Evolutionary conservation across 2,888 invertebrate genomes (phyloP), one percentile per base, ranked within the genome.

Genomic region (Bellardia bayeri): DNA sequence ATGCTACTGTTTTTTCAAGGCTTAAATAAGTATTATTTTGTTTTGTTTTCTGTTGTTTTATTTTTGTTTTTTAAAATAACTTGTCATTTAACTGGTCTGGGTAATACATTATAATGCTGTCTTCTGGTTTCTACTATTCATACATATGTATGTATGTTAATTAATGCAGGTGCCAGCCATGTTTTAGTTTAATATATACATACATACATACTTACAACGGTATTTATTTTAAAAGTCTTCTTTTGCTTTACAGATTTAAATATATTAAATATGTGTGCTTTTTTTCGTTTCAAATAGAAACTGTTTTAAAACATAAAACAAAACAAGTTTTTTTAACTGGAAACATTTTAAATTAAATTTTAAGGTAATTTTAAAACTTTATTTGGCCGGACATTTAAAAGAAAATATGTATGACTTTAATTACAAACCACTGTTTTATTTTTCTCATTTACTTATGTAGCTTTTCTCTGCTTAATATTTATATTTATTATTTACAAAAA

Each of bases 121-220:
- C 79, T 74, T 68, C 79, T 74, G 58, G 13, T 42, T 74, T 74
- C 51, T 69, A 23, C n/a, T 51, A 71, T 80, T 74, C 79, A 68
- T 56, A 23, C 1, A 1, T 23, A 85, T 85, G 85, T 63, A 23
- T 23, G 23, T 23, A 85, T 85, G 85, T 63, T 75, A 82, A 86
- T 86, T 82, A 78, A 82, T 72, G 81, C 82, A 86, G 82, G 72
- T 86, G 82, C 63, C 66, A 82, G 58, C 64, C 81, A 58, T 58
- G 64, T 76, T 33, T 63, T 56, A 66, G 7, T 81, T 72, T 51
- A 23, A 23, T 64, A 51, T 64, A 1, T 45, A 13, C 13, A 1
- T 45, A 45, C n/a, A n/a, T n/a, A n/a, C n/a, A n/a, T n/a, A n/a
- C n/a, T n/a, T n/a, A n/a, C n/a, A n/a, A n/a, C n/a, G 42, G 40